A percentile compares a stretch with the other conserved stretches of the same genome.
phyloP scores from a whole-genome alignment of 2,888 invertebrate genomes.

The Sarcophaga caerulescens region DNA sequence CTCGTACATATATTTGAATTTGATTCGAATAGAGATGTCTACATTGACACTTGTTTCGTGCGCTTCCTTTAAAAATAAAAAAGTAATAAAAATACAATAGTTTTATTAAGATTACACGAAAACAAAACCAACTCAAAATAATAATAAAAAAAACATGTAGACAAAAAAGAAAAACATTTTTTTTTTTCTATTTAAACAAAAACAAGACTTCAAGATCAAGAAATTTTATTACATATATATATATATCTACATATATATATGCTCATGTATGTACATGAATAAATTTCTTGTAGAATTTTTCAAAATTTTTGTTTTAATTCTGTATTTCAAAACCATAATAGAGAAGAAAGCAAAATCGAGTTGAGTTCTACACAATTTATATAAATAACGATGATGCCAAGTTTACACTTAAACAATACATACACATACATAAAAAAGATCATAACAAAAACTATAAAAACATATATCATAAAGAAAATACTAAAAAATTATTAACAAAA shows the following conservation, averaged over 20 bases:
- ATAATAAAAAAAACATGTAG: conserved; percentile 24
- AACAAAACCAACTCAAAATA: conserved; percentile 56
- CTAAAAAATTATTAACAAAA: conserved; percentile 48
- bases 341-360: conserved; percentile 21
- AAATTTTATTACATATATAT: not conserved
- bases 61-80: conserved; percentile 65
- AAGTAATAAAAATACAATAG: conserved; percentile 59
- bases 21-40: conserved; percentile 61
- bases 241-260: too few relatives aligned
- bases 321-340: conserved; percentile 34
- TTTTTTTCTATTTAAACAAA: conserved; percentile 21
- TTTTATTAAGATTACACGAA: conserved; percentile 58
- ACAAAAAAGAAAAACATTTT: conserved; percentile 9
- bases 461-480: conserved; percentile 55
- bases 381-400: conserved; percentile 66
- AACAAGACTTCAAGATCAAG: conserved; percentile 24
- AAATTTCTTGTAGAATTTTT: conserved; percentile 36
- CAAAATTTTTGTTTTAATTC: conserved; percentile 20
- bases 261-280: not conserved
- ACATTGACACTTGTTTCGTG: conserved; percentile 67
- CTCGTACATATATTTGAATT: conserved; percentile 57
- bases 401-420: conserved; percentile 65
- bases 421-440: conserved; percentile 52
- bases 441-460: conserved; percentile 15
- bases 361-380: conserved; percentile 62